Evolutionary conservation across 30 jellyfish, hydroid and myxozoan species (phyloP), one percentile per base, ranked within the genome.

Genomic region (Cassiopea andromeda): DNA sequence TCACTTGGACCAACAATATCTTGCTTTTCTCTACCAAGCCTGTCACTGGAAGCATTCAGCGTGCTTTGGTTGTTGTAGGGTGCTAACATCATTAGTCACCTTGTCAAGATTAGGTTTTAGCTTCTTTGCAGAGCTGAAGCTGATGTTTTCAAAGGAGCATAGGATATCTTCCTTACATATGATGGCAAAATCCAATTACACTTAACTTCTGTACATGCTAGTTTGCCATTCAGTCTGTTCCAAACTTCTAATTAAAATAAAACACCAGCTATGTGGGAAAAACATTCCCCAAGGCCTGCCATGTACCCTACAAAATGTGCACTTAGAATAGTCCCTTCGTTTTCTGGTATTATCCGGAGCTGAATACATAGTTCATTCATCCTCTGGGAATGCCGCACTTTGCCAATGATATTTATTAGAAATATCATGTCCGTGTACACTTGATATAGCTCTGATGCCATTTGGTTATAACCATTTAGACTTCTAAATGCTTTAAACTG

Each of bases 271-370:
- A 78, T 69, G 82, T 88, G 91, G 75, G 95, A 88, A 87, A 87
- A 88, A 69, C 95, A 88, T 78, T 78, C 95, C 87, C 95, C 91
- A 45, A 88, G 87, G 59, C 91, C 95, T 14, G 91, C 94, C 85
- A 54, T 78, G 48, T 90, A 87, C 27, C 87, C 81, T 19, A 69
- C 70, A 58, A 90, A 88, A 47, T 88, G 91, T 19, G 95, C 95
- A 43, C 87, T 78, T 9, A 68, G 49, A n/a, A 88, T 68, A 7
- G 91, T 78, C 70, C 95, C 91, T 19, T 78, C 87, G 43, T 88
- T 88, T 60, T 68, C 89, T 27, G 87, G 44, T 2, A 88, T 78
- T 78, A 79, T 68, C 95, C 81, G 79, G 38, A 57, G 69, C 77
- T 1, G 87, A 46, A 88, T 84, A 1, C 74, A 90, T 14, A 85